Evolutionary conservation across 2,888 invertebrate species (phyloP), one percentile per base, ranked within the genome.

Genomic region (Plemyria rubiginata): DNA sequence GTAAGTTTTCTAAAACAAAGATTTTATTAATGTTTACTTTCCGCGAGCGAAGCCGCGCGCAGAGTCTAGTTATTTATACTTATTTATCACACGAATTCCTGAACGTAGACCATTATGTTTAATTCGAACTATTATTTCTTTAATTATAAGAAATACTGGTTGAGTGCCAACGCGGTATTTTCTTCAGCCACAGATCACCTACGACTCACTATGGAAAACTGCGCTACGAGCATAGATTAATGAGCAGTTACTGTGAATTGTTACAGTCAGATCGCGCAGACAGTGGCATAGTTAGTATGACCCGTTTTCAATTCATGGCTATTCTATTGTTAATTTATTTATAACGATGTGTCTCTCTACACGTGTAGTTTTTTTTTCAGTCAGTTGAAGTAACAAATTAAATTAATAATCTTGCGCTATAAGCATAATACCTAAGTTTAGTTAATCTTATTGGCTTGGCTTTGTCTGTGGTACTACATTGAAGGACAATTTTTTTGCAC

Each of bases 131-230:
- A 46, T 53, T 49, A 62, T 45, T 54, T 56, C 28, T 50, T 62
- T 58, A 57, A 62, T 62, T 62, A 58, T 58, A 36, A 40, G 50
- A 45, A 52, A 49, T 32, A 40, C 50, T 62, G 62, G 62, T 62
- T 6, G n/a, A 7, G 48, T 62, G 62, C 62, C 62, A 62, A 62
- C 57, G 13, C 57, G 57, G 62, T 57, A 43, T 53, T 41, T 48
- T 41, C 15, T 1, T 28, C 9, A 48, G 32, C 28, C 48, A 53
- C 59, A 59, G 48, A 53, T 8, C 15, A 38, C 8, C 0, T 0
- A 53, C 48, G 12, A 59, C 8, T 40, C 28, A 29, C 40, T 59
- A 53, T 11, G 9, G 38, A 7, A 28, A 15, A 38, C 40, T n/a
- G 38, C n/a, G 40, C 29, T 15, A 7, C 15, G 2, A 15, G 4